A percentile compares a stretch with the other conserved stretches of the same genome.
These are phyloP conservation scores for Gari tellinella DNA, from an alignment of 2,888 invertebrate genomes.

Conservation along the genomic window DNA sequence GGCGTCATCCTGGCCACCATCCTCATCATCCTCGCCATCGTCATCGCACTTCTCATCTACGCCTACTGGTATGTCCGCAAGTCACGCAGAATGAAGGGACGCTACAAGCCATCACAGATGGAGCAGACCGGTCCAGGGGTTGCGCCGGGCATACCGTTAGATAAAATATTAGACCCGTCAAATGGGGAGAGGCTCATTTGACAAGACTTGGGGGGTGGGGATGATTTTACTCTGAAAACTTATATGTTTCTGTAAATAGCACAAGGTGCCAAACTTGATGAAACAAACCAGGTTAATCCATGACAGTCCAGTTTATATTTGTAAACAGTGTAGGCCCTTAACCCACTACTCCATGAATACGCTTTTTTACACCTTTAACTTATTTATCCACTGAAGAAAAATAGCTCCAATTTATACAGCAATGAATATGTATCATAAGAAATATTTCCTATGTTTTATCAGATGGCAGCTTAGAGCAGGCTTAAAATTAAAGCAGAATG, in stretches of 20 bases:
- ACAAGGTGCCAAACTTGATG: no score
- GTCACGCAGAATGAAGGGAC: constrained; percentile 69
- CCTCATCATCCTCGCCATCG: constrained; percentile 59
- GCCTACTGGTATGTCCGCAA: constrained; percentile 64
- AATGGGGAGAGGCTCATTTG: constrained; percentile 64
- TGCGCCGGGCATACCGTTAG: constrained; percentile 62
- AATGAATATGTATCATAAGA: no score
- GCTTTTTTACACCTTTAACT: no score
- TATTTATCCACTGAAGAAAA: no score
- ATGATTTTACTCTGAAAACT: constrained; percentile 22
- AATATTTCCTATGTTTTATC: no score
- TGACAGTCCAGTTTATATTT: no score
- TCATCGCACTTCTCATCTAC: constrained; percentile 57
- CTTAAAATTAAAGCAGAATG: no score
- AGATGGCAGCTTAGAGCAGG: no score
- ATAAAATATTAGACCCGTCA: constrained; percentile 62
- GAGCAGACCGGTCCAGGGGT: constrained; percentile 54
- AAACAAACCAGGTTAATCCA: no score
- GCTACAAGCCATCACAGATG: constrained; percentile 73
- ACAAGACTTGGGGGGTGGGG: constrained; percentile 54
- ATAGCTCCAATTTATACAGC: no score
- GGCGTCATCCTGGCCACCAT: constrained; percentile 58
- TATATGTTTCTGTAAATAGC: constrained; percentile 37
- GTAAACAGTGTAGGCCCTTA: no score
- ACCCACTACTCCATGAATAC: no score